Conservation (phyloP, 2,888 invertebrate species). For the Chirona hameri region DNA sequence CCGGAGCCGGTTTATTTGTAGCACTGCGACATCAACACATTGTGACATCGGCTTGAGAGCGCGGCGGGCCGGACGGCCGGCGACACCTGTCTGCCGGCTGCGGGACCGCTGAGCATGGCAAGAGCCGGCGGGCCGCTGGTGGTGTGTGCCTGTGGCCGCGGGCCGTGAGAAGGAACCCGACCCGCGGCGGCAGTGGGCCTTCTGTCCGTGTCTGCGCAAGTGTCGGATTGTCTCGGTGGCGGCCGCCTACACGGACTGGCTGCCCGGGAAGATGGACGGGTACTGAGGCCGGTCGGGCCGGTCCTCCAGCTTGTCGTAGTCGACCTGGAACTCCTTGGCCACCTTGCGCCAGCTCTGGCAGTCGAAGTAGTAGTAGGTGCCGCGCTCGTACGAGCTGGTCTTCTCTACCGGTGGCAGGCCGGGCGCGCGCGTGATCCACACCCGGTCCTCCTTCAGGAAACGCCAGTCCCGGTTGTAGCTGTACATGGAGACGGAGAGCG, state of each 20-base stretch:
- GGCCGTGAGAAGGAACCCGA: too few species aligned
- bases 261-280: constrained; percentile 8
- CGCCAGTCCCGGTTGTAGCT: constrained; percentile 99
- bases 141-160: too few species aligned
- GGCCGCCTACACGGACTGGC: constrained; percentile 6
- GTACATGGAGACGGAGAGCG: constrained; percentile 33
- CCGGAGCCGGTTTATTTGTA: too few species aligned
- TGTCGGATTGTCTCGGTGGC: not conserved
- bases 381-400: constrained; percentile 92
- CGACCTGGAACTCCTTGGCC: constrained; percentile 96
- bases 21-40: too few species aligned
- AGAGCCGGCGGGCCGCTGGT: too few species aligned
- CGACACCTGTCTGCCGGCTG: too few species aligned
- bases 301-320: constrained; percentile 97
- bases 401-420: constrained; percentile 92
- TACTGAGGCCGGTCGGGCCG: constrained; percentile 59
- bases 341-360: constrained; percentile 97
- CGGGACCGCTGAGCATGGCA: too few species aligned
- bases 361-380: constrained; percentile 99
- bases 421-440: constrained; percentile 97
- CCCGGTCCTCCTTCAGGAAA: constrained; percentile 98
- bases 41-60: too few species aligned
- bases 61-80: too few species aligned
- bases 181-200: not conserved
- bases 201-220: not conserved